Evolutionary conservation across 2,113 vertebrate genomes (phyloP).

Genomic region (Columbina picui): DNA sequence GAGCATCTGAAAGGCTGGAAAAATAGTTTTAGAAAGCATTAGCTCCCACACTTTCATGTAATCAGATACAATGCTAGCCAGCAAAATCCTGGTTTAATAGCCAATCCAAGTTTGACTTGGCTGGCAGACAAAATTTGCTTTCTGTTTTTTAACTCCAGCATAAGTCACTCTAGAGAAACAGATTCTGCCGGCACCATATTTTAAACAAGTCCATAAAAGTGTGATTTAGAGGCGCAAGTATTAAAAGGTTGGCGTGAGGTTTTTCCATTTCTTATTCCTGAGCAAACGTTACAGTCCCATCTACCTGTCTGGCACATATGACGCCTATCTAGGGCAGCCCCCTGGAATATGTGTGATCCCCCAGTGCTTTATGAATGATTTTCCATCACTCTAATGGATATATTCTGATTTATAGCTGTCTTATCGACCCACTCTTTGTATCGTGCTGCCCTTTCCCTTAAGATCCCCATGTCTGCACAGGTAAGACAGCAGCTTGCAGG

Average conservation of each 20-base stretch:
- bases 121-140: constrained; percentile 24
- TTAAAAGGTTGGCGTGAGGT: neutral
- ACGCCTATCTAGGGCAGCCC: neutral
- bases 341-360: neutral
- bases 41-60: constrained; percentile 37
- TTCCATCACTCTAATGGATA: neutral
- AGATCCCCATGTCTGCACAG: neutral
- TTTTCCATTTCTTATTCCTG: neutral
- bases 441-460: neutral
- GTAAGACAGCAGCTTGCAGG: neutral
- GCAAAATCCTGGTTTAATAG: constrained; percentile 46
- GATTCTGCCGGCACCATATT: neutral
- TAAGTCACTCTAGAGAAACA: constrained; percentile 47
- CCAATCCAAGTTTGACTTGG: constrained; percentile 57
- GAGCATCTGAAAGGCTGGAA: constrained; percentile 6
- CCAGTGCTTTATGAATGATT: neutral
- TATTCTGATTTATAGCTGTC: neutral
- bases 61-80: constrained; percentile 33
- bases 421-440: neutral
- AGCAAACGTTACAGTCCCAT: neutral
- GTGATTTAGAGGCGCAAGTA: neutral
- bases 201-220: constrained; percentile 44
- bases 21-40: constrained; percentile 8
- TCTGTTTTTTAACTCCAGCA: constrained; percentile 44
- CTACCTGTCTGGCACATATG: neutral